Conservation (phyloP, 1,140 invertebrate genomes). For the Drosophila trapezifrons region DNA sequence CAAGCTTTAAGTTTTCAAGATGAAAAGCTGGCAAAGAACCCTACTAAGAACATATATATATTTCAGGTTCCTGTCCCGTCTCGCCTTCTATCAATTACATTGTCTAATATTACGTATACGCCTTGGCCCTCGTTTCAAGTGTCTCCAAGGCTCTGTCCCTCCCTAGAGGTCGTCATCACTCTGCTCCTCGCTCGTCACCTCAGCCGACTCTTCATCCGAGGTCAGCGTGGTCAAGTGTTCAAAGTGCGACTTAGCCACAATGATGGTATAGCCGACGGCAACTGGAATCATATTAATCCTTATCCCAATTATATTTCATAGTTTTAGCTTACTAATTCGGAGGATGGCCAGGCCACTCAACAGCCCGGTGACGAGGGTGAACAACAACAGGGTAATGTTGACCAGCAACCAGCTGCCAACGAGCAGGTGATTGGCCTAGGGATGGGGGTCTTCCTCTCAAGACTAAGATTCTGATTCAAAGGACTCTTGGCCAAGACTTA, state of each 20-base stretch:
- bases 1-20: neutral
- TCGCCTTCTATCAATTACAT: neutral
- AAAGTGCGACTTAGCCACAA: too few relatives aligned
- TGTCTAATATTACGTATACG: too few relatives aligned
- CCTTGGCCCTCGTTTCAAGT: too few relatives aligned
- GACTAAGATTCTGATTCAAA: neutral
- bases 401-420: constrained; percentile 35
- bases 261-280: neutral
- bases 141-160: too few relatives aligned
- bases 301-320: too few relatives aligned
- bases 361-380: constrained; percentile 30
- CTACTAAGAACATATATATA: too few relatives aligned
- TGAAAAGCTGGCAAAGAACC: too few relatives aligned
- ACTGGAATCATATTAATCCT: neutral
- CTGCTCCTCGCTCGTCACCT: too few relatives aligned
- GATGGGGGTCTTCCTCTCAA: neutral
- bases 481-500: constrained; percentile 2
- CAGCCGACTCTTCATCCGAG: too few relatives aligned
- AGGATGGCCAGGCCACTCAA: constrained; percentile 10
- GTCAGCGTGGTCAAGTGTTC: too few relatives aligned
- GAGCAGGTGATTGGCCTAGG: constrained; percentile 7
- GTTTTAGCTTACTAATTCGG: constrained; percentile 18
- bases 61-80: neutral
- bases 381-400: constrained; percentile 26
- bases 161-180: too few relatives aligned